Evolutionary conservation across 1,140 invertebrate genomes (phyloP).

Genomic region (Aphis gossypii): DNA sequence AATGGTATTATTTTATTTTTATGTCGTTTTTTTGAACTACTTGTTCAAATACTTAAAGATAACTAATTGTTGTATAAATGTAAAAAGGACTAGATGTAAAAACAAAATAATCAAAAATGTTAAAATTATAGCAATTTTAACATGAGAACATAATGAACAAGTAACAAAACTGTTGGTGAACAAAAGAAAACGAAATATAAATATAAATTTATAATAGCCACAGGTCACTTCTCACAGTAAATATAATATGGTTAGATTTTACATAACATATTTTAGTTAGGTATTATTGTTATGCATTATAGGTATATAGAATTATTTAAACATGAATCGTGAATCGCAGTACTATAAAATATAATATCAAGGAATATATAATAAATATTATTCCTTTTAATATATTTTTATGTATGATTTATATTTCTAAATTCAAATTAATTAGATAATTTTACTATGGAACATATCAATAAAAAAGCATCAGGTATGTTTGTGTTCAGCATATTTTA

Average conservation of each 20-base stretch:
- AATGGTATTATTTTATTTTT: background rate
- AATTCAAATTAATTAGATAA: background rate
- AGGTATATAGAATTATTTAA: too few species aligned
- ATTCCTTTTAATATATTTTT: background rate
- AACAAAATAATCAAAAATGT: background rate
- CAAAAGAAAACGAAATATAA: background rate
- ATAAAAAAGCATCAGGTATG: background rate
- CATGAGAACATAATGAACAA: background rate
- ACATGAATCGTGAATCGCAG: background rate
- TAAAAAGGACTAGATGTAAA: background rate
- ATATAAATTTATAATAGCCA: background rate
- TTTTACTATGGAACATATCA: too few species aligned
- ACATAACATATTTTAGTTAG: background rate
- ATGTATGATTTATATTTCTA: background rate
- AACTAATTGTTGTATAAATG: too few species aligned
- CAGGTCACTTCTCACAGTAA: background rate
- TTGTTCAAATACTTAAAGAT: background rate
- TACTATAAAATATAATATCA: background rate
- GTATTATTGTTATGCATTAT: background rate
- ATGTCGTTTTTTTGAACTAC: background rate
- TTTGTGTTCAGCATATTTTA: background rate
- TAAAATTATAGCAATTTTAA: background rate
- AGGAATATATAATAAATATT: background rate
- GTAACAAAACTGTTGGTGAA: background rate
- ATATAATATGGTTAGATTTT: background rate